phyloP scores from a whole-genome alignment of 2,888 invertebrate genomes.

The Phlogophora meticulosa region DNA sequence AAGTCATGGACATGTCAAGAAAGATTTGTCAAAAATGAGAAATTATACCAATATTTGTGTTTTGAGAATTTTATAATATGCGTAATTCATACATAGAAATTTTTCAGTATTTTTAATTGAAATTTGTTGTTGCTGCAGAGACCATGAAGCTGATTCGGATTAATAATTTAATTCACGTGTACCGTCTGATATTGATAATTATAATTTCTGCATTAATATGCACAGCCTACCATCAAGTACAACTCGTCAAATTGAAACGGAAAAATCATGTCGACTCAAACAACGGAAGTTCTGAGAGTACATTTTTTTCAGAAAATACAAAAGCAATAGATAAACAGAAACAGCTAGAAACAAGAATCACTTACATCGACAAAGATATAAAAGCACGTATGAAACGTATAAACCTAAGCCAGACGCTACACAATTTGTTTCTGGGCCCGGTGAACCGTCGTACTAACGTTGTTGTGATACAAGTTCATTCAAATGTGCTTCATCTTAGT shows the following conservation, averaged over 20 bases:
- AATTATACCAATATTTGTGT: no score
- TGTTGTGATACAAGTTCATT: slow-evolving; percentile 73
- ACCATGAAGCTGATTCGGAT: slow-evolving; percentile 17
- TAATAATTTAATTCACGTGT: slow-evolving; percentile 10
- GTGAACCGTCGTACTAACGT: slow-evolving; percentile 48
- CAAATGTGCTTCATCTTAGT: slow-evolving; percentile 63
- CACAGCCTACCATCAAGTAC: not conserved
- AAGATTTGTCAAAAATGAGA: no score
- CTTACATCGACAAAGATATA: slow-evolving; percentile 29
- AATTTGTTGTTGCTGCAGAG: no score
- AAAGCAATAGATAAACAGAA: not conserved
- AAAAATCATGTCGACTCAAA: not conserved
- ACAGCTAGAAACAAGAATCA: slow-evolving; percentile 4
- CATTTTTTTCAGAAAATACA: not conserved
- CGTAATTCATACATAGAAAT: no score
- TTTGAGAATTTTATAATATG: no score
- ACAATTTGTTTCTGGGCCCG: slow-evolving; percentile 49
- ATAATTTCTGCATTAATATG: slow-evolving; percentile 4
- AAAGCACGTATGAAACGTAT: slow-evolving; percentile 60
- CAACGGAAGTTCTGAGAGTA: not conserved
- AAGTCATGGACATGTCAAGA: no score
- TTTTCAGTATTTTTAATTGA: no score
- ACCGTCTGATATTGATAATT: slow-evolving; percentile 12
- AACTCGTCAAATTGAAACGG: not conserved
- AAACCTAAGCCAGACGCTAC: slow-evolving; percentile 66